Evolutionary conservation across 1,140 invertebrate genomes (phyloP).

Genomic region (Rhyacophila brunnea): DNA sequence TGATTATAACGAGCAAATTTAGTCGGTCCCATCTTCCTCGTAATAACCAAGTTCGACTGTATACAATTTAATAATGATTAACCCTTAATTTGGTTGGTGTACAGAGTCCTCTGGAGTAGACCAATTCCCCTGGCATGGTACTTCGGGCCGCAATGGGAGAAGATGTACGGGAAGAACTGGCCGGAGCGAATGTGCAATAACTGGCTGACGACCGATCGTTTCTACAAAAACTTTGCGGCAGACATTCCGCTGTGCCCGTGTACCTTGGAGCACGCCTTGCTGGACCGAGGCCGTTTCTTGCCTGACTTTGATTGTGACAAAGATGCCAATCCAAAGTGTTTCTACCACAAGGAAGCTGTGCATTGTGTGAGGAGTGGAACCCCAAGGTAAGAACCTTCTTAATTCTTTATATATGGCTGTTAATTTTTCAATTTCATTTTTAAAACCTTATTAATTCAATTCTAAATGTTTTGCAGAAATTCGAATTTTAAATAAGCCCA

Average conservation of each 20-base stretch:
- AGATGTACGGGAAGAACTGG: conserved; percentile 75
- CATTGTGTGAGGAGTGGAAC: conserved; percentile 91
- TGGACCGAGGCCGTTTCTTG: conserved; percentile 89
- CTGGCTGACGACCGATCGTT: conserved; percentile 86
- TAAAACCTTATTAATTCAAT: too few relatives aligned
- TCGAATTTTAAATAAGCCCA: too few relatives aligned
- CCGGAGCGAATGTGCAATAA: conserved; percentile 77
- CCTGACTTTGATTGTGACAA: conserved; percentile 91
- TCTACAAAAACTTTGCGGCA: conserved; percentile 84
- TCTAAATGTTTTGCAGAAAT: too few relatives aligned
- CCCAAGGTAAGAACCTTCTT: conserved; percentile 66
- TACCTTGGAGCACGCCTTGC: conserved; percentile 82
- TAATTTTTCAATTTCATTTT: not conserved
- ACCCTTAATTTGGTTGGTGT: too few relatives aligned
- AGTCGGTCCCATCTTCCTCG: too few relatives aligned
- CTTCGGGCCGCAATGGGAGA: conserved; percentile 84
- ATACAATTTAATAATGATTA: too few relatives aligned
- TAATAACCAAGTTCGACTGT: too few relatives aligned
- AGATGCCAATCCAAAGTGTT: conserved; percentile 86
- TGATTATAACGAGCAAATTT: too few relatives aligned
- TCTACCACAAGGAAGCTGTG: conserved; percentile 81
- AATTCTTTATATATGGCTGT: not conserved
- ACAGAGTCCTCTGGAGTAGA: conserved; percentile 80
- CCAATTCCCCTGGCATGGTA: conserved; percentile 93
- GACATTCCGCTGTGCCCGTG: conserved; percentile 89